Evolutionary conservation across 2,797 vertebrate species (phyloP).

Genomic region (Pseudomugil tenellus): DNA sequence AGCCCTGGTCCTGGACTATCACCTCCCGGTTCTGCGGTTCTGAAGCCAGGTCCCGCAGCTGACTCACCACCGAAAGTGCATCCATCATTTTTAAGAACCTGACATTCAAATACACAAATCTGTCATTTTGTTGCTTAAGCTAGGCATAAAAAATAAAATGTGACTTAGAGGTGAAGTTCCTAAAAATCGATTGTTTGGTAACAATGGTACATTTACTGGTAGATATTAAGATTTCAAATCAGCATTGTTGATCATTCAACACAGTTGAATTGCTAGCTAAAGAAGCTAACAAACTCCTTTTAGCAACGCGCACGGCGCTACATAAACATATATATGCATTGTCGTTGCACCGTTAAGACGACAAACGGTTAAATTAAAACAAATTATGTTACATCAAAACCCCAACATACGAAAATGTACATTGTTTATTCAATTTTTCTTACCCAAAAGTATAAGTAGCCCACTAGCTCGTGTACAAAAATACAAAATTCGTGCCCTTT

Average conservation of each 20-base stretch:
- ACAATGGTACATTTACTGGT: not conserved
- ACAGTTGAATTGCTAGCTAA: slow-evolving; percentile 14
- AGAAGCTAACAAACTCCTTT: slow-evolving; percentile 30
- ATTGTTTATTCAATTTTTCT: slow-evolving; percentile 37
- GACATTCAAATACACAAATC: not conserved
- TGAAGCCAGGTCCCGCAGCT: slow-evolving; percentile 83
- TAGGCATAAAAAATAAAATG: not conserved
- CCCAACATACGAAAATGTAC: accelerated
- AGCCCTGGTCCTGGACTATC: slow-evolving; percentile 85
- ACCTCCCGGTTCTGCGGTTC: slow-evolving; percentile 83
- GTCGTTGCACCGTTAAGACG: not conserved
- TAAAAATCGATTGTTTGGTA: accelerated
- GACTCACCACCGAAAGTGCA: slow-evolving; percentile 80
- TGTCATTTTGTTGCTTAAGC: not conserved
- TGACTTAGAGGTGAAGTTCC: accelerated
- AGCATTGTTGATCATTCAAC: not conserved
- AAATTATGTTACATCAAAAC: accelerated
- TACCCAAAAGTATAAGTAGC: slow-evolving; percentile 37
- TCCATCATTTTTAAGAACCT: slow-evolving; percentile 74
- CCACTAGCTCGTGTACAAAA: slow-evolving; percentile 55
- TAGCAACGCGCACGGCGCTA: accelerated
- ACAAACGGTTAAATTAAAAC: accelerated
- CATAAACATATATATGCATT: not conserved
- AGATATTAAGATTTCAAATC: not conserved
- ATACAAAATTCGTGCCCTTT: slow-evolving; percentile 75